Evolutionary conservation across 2,888 invertebrate genomes (phyloP).

Genomic region (Noctua comes): DNA sequence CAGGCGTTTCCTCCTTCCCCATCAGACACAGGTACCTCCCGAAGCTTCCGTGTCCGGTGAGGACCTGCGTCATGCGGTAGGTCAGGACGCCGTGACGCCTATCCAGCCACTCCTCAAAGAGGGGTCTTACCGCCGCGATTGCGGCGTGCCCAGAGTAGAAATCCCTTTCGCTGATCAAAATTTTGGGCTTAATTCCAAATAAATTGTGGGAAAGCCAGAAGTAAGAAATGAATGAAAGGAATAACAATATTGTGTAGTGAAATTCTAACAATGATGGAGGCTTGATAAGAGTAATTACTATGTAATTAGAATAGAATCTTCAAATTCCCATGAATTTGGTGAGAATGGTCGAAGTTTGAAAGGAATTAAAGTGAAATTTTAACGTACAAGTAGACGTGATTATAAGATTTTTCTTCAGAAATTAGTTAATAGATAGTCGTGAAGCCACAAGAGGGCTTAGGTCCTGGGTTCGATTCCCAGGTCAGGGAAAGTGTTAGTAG

Average conservation of each 20-base stretch:
- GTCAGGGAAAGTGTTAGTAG: no score
- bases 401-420: neutral
- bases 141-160: no score
- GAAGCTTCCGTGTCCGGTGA: no score
- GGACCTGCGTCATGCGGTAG: no score
- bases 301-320: constrained; percentile 3
- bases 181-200: constrained; percentile 17
- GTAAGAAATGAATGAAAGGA: neutral
- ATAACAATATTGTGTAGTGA: neutral
- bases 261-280: constrained; percentile 20
- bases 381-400: neutral
- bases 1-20: no score
- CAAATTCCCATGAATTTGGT: constrained; percentile 19
- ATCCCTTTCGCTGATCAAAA: neutral
- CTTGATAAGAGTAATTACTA: constrained; percentile 21
- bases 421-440: neutral
- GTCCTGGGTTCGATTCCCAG: no score
- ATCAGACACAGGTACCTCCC: no score
- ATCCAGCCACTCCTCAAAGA: no score
- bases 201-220: constrained; percentile 29
- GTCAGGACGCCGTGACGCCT: no score
- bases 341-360: constrained; percentile 12
- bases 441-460: neutral
- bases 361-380: constrained; percentile 26
- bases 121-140: no score